Conservation (phyloP, 2,888 invertebrate species). For the Folsomia manolachei region DNA sequence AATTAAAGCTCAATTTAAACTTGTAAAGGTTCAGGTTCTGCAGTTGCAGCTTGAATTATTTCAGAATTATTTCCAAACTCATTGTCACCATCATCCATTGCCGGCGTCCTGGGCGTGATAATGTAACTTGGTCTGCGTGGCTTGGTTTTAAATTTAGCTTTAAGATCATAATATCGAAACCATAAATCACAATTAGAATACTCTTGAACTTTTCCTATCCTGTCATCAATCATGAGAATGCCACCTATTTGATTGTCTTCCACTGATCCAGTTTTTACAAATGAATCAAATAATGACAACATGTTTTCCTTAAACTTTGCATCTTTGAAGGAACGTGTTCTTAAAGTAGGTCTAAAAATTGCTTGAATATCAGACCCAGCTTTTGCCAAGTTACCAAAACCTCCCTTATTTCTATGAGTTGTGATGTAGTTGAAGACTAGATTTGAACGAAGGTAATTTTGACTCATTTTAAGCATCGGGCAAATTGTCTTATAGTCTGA, state of each 20-base stretch:
- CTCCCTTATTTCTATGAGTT: slow-evolving; percentile 56
- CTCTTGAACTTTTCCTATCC: background rate
- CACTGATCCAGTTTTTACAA: slow-evolving; percentile 68
- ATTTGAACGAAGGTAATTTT: slow-evolving; percentile 20
- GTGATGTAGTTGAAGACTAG: slow-evolving; percentile 72
- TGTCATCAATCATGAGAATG: slow-evolving; percentile 3
- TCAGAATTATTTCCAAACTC: no score
- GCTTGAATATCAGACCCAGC: slow-evolving; percentile 71
- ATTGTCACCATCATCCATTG: no score
- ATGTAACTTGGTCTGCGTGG: no score
- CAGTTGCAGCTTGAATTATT: no score
- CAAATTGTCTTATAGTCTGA: slow-evolving; percentile 77
- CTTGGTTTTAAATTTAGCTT: no score
- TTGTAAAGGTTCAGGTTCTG: no score
- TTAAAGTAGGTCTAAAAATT: slow-evolving; percentile 69
- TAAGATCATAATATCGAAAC: no score
- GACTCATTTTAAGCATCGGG: slow-evolving; percentile 65
- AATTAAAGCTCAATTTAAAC: no score
- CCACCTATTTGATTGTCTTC: slow-evolving; percentile 20
- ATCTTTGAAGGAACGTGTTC: slow-evolving; percentile 69
- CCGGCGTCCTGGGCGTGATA: no score
- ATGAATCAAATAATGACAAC: slow-evolving; percentile 78
- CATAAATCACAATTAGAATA: slow-evolving; percentile 2
- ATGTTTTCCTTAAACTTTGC: slow-evolving; percentile 72
- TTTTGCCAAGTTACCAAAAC: slow-evolving; percentile 56